A percentile compares a stretch with the other conserved stretches of the same genome.
These are phyloP conservation scores for Vicugna pacos DNA, from an alignment of 2,113 vertebrate genomes.

Conservation along the genomic window DNA sequence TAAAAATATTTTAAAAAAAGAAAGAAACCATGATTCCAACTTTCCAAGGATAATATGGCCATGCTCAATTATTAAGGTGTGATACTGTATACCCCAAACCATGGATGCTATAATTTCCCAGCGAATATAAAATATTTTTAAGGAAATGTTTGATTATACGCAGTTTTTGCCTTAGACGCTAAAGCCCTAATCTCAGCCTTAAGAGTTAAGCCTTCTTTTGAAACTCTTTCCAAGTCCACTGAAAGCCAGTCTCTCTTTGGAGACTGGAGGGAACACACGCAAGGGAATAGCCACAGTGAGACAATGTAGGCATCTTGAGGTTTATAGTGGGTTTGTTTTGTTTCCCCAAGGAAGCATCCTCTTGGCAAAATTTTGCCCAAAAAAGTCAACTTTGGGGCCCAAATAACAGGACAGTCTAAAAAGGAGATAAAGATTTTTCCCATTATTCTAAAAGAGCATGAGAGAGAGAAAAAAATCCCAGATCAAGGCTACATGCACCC, in stretches of 20 bases:
- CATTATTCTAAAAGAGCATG: background rate
- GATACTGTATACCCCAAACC: rapidly evolving
- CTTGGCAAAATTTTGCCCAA: background rate
- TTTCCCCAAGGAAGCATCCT: background rate
- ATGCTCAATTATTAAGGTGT: background rate
- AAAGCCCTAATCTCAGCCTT: background rate
- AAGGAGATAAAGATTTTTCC: background rate
- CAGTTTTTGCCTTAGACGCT: background rate
- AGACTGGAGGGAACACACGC: background rate
- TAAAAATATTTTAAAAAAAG: no score
- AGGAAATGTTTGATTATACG: background rate
- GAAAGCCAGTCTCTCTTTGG: background rate
- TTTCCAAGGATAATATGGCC: background rate
- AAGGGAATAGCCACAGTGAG: background rate
- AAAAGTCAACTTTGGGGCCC: background rate
- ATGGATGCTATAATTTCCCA: background rate
- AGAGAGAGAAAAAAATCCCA: background rate
- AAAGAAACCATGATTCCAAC: background rate
- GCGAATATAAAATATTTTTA: background rate
- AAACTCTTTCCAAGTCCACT: background rate
- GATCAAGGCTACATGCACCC: background rate
- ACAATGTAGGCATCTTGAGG: background rate
- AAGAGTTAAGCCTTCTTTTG: background rate
- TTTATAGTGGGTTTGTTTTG: background rate
- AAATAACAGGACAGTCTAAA: background rate